Evolutionary conservation across 1,140 invertebrate species (phyloP).

Genomic region (Eupristina koningsbergeri): DNA sequence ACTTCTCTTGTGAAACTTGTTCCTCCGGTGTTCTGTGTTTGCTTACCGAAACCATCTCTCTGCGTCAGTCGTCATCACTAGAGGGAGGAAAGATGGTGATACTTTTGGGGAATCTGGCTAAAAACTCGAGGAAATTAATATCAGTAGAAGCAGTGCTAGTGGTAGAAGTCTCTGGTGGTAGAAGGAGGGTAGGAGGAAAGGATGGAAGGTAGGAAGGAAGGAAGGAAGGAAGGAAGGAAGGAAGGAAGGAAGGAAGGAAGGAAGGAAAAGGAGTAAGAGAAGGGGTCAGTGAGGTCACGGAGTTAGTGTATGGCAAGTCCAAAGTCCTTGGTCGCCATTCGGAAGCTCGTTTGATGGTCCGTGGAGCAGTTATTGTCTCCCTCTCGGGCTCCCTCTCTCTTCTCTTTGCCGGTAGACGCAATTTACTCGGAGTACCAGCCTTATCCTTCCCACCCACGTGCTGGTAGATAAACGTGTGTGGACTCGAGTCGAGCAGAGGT

Average conservation of each 20-base stretch:
- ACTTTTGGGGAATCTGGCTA: neutral
- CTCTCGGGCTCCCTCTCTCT: neutral
- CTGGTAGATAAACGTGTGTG: neutral
- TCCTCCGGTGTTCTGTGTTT: neutral
- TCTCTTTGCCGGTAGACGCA: neutral
- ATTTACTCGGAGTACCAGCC: neutral
- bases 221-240: constrained; percentile 51
- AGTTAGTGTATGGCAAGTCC: constrained; percentile 57
- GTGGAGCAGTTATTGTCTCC: constrained; percentile 69
- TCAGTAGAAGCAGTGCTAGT: neutral
- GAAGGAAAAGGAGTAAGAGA: constrained; percentile 13
- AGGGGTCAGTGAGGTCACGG: neutral
- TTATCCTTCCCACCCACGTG: neutral
- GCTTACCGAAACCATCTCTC: neutral
- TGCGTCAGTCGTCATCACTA: neutral
- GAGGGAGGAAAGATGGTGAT: constrained; percentile 7
- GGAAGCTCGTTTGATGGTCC: constrained; percentile 70
- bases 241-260: constrained; percentile 45
- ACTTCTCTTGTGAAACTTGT: constrained; percentile 38
- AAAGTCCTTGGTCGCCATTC: constrained; percentile 65
- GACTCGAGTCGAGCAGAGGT: no score
- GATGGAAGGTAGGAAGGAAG: constrained; percentile 46
- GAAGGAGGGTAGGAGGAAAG: constrained; percentile 44
- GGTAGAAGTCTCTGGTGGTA: neutral
- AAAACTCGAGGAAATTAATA: no score